Evolutionary conservation across 2,113 vertebrate genomes (phyloP), one percentile per base, ranked within the genome.

Genomic region (Eretmochelys imbricata): DNA sequence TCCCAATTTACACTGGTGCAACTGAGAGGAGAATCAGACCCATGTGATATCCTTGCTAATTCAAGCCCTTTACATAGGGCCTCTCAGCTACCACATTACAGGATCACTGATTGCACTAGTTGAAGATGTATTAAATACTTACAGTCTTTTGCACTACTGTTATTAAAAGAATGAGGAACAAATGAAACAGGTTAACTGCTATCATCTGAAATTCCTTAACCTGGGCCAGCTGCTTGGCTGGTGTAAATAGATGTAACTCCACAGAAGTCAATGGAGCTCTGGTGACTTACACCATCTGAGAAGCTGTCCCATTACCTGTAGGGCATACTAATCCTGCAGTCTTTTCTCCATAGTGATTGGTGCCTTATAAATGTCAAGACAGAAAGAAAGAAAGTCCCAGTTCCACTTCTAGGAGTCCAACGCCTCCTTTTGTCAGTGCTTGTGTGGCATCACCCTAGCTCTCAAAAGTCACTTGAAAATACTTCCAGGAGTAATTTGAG

Each of bases 1-100:
- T 72, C 19, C 35, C 19, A 38, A 72, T 22, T 72, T 72, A 72
- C 65, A 38, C n/a, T 72, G n/a, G n/a, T 10, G 17, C 35, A 38
- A 38, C 65, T 1, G 25, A 50, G 29, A 35, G 2, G 72, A 38
- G 11, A 42, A 24, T 50, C n/a, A 29, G 42, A 78, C 10, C 57
- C 6, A 2, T 57, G 25, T 8, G 50, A n/a, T 10, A 29, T 62
- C 22, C 65, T n/a, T 8, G 55, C 55, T 79, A 80, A 50, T 29
- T 17, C 4, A 78, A 65, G 5, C 6, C 14, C 35, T 72, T 82
- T 78, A 8, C 0, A 0, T 0, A 59, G 31, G 13, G 5, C 4
- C 42, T 84, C 4, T 27, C 38, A 24, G 5, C 1, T 11, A 8
- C 7, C 25, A 2, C 8, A 13, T 8, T 13, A 19, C 31, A 57